These are phyloP conservation scores for Sebastes umbrosus DNA, from an alignment of 2,797 vertebrate genomes.

Conservation along the genomic window DNA sequence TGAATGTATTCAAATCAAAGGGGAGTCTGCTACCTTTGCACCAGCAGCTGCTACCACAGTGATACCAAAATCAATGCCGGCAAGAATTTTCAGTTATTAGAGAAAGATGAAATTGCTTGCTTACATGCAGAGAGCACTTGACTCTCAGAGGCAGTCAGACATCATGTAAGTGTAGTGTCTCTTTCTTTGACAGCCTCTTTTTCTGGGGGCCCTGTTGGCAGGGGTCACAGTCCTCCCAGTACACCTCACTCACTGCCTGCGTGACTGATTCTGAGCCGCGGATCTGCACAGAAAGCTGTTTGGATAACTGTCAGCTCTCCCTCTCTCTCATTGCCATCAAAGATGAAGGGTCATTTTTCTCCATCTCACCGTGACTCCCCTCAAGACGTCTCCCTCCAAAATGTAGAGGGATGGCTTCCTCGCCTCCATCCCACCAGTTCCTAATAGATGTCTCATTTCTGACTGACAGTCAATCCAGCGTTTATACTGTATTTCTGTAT, in stretches of 20 bases:
- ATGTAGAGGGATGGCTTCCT: slow-evolving; percentile 50
- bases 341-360: slow-evolving; percentile 77
- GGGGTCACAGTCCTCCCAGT: slow-evolving; percentile 57
- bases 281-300: slow-evolving; percentile 69
- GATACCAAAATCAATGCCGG: slow-evolving; percentile 25
- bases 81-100: slow-evolving; percentile 35
- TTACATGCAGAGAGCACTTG: slow-evolving; percentile 39
- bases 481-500: not conserved
- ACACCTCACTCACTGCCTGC: slow-evolving; percentile 43
- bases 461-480: slow-evolving; percentile 35
- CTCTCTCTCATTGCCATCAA: slow-evolving; percentile 57
- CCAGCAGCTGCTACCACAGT: slow-evolving; percentile 9
- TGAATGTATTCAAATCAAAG: slow-evolving; percentile 18
- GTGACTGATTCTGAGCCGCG: slow-evolving; percentile 58
- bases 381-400: slow-evolving; percentile 56
- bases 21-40: not conserved
- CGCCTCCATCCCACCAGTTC: slow-evolving; percentile 15
- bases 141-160: slow-evolving; percentile 40
- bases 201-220: slow-evolving; percentile 41
- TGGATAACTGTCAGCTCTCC: slow-evolving; percentile 70
- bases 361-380: slow-evolving; percentile 57
- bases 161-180: slow-evolving; percentile 53
- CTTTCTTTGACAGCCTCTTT: slow-evolving; percentile 49
- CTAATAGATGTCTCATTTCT: slow-evolving; percentile 46
- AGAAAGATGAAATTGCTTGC: slow-evolving; percentile 36